Base-by-base conservation (phyloP, 2,888 invertebrate genomes). In the Phengaris arion region DNA sequence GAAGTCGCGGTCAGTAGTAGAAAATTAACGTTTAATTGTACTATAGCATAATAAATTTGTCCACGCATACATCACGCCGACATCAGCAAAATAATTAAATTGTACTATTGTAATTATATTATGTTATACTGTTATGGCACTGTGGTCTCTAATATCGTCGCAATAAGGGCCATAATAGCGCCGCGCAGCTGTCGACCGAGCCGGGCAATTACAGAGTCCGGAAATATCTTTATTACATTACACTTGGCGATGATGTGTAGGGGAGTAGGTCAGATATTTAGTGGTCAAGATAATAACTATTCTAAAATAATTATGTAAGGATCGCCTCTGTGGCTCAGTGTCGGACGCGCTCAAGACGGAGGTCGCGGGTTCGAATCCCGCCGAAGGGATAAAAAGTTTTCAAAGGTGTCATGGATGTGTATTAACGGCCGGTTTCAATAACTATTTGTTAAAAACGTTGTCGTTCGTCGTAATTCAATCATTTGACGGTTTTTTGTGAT, bases 201-300 rank as follows among this genome's bases (percentile, higher is more conserved):
- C 64, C 35, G 6, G 22, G 35, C 35, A 45, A 45, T 64, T 64
- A 64, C 64, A 35, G 9, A 64, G 64, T 45, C 64, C 64, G 64
- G 64, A 64, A 35, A 64, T 64, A 64, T 64, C 64, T 64, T 64
- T 64, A 64, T 64, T 64, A 64, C 64, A 64, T 64, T 64, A 64
- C 64, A 64, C 64, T 64, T 64, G 64, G 64, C 64, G 64, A 35
- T 64, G 22, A 59, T 22, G 59, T 9, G 22, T 6, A 13, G 64
- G 12, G 35, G 64, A 64, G 64, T 64, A 45, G 64, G 64, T 64
- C 35, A 64, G 59, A 22, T 59, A 9, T 22, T 9, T 8, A 35
- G 10, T 59, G 22, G 22, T 59, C 22, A 3, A 35, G 35, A 64
- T 35, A 64, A 45, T 35, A 64, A 64, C 35, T 10, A 1, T 15